Percentiles rank a stretch among this genome's conserved stretches.
phyloP scores from a whole-genome alignment of 2,113 vertebrate species.

The Cephalopterus ornatus region DNA sequence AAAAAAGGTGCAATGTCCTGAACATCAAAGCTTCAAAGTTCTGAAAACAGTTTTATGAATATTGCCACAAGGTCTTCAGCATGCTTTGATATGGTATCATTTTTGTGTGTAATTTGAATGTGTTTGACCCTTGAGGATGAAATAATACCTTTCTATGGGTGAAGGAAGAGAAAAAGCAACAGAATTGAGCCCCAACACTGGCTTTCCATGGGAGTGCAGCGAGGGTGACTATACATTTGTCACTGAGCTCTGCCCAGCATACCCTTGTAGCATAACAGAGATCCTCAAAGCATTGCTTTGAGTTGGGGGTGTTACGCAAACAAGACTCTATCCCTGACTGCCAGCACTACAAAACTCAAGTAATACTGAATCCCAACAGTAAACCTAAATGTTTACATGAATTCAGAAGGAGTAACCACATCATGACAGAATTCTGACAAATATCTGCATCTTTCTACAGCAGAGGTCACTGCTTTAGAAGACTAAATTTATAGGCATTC shows the following conservation, averaged over 20 bases:
- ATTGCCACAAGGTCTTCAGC: neutral
- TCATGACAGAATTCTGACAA: neutral
- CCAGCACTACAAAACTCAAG: neutral
- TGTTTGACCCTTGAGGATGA: rapidly evolving
- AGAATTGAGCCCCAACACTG: neutral
- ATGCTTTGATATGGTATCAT: neutral
- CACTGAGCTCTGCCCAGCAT: neutral
- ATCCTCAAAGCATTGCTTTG: neutral
- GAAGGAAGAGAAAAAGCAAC: neutral
- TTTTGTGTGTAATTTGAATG: neutral
- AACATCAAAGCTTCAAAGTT: neutral
- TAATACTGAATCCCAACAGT: neutral
- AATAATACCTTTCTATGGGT: neutral
- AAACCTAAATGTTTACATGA: neutral
- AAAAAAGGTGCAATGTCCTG: neutral
- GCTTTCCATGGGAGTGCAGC: neutral
- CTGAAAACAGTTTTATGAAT: neutral
- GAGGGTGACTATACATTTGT: rapidly evolving
- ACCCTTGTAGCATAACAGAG: neutral
- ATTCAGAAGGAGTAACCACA: neutral
- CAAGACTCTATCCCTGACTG: neutral
- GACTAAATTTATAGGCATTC: neutral
- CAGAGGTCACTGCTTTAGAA: neutral
- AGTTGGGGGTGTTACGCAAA: neutral
- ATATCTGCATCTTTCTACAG: neutral